Percentiles rank a stretch among this genome's conserved stretches.
Evolutionary conservation across 2,113 vertebrate species (phyloP).

Genomic region (Nannobrachium achirus): DNA sequence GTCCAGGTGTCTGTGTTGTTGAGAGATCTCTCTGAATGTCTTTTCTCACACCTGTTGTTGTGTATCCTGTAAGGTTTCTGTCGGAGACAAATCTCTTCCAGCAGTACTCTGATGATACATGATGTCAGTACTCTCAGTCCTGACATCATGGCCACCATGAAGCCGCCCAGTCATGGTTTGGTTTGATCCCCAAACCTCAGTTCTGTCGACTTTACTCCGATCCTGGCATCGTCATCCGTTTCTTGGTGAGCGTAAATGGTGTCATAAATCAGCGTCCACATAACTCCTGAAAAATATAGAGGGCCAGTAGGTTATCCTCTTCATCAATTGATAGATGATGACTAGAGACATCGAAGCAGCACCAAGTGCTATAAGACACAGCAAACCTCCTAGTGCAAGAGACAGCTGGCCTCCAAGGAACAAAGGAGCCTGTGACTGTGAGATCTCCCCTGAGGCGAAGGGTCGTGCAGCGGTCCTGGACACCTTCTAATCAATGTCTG

Average conservation of each 20-base stretch:
- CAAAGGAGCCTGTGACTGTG: slow-evolving; percentile 84
- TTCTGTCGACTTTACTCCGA: slow-evolving; percentile 93
- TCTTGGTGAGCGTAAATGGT: slow-evolving; percentile 99
- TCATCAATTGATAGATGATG: slow-evolving; percentile 92
- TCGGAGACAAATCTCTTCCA: slow-evolving; percentile 95
- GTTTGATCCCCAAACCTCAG: slow-evolving; percentile 87
- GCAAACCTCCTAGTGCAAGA: slow-evolving; percentile 87
- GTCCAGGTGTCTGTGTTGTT: too few species aligned
- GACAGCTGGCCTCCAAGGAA: slow-evolving; percentile 93
- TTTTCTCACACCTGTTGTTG: too few species aligned
- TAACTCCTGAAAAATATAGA: too few species aligned
- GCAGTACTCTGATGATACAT: slow-evolving; percentile 84
- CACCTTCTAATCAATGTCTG: too few species aligned
- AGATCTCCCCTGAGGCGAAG: slow-evolving; percentile 89
- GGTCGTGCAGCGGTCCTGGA: too few species aligned
- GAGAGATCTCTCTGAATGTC: too few species aligned
- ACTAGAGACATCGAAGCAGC: slow-evolving; percentile 90
- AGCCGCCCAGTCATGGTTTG: slow-evolving; percentile 90
- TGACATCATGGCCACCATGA: slow-evolving; percentile 85
- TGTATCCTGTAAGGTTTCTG: slow-evolving; percentile 76
- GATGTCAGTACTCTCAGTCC: slow-evolving; percentile 70
- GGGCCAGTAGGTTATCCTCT: slow-evolving; percentile 96
- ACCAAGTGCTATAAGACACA: slow-evolving; percentile 91
- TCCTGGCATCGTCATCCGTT: slow-evolving; percentile 87
- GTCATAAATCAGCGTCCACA: too few species aligned